These are phyloP conservation scores for Lithophane leautieri DNA, from an alignment of 2,888 invertebrate species.

Conservation along the genomic window DNA sequence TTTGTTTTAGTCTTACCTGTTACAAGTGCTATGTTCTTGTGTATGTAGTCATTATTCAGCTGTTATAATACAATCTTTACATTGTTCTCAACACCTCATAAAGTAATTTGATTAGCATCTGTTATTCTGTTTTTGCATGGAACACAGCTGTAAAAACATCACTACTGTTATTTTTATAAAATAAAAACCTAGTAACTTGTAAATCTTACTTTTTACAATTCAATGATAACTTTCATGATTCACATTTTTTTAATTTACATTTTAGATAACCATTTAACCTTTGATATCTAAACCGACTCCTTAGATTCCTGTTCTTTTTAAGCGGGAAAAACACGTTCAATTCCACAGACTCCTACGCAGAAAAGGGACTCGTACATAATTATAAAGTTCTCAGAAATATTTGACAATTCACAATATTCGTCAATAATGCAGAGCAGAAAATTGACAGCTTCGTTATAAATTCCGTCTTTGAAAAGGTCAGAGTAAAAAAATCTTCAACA, in stretches of 20 bases:
- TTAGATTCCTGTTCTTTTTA: background rate
- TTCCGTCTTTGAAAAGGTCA: conserved; percentile 44
- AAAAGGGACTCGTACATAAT: conserved; percentile 3
- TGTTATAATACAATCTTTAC: conserved; percentile 15
- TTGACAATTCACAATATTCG: conserved; percentile 25
- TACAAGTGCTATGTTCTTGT: background rate
- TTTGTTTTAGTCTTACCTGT: conserved; percentile 3
- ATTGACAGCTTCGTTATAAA: conserved; percentile 32
- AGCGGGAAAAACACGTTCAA: conserved; percentile 28
- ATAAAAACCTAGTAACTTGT: background rate
- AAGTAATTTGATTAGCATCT: conserved; percentile 37
- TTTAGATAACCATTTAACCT: background rate
- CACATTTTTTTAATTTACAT: background rate
- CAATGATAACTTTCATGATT: background rate
- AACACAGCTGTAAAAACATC: background rate
- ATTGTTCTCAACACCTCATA: conserved; percentile 33
- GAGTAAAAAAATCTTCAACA: conserved; percentile 40
- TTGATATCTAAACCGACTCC: background rate
- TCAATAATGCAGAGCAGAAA: conserved; percentile 29
- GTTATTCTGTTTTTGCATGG: background rate
- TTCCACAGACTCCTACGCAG: conserved; percentile 31
- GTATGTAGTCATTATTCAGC: conserved; percentile 4
- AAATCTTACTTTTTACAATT: background rate
- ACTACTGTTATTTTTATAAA: background rate
- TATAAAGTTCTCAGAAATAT: conserved; percentile 44